Base-by-base conservation (phyloP, 1,140 invertebrate genomes). In the Armadillidium nasatum region DNA sequence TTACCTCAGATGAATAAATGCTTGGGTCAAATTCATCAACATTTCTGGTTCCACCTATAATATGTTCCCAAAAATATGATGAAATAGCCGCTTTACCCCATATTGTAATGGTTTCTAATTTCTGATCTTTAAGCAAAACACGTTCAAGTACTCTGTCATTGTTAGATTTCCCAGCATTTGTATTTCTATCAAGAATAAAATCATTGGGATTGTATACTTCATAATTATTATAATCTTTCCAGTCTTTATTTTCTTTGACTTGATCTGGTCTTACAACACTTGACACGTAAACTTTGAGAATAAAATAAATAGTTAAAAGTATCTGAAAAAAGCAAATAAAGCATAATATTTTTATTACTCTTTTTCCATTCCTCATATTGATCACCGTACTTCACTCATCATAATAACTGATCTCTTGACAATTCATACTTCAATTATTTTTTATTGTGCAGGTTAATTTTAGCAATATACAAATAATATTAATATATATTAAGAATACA, bases 31-130 rank as follows among this genome's bases (percentile, higher is more conserved):
- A 19, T 15, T 13, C 11, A 60, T 60, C 50, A 60, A 60, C 50
- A 60, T 15, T 15, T 60, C 19, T 60, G 19, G 7, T 60, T 19
- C 50, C 50, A 4, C 19, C 50, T 60, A 60, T 15, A 60, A 60
- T 60, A 19, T 60, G 50, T 60, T 60, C 50, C 50, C 50, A 60
- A 19, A 60, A 19, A 19, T 60, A 60, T 4, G 50, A 60, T 2
- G 50, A 13, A 60, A 60, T 60, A 60, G 50, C 50, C 19, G 50
- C 50, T 19, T 60, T 60, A 60, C 50, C 50, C 50, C 50, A 60
- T 15, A 60, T 60, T 60, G 11, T 19, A 60, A 60, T 19, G 1
- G 2, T 60, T 60, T 60, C 19, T 19, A 60, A 19, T 7, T 60
- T 60, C 4, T 19, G 11, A 4, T 13, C 50, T 60, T 60, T 60